Evolutionary conservation across 2,797 vertebrate genomes (phyloP).

Genomic region (Paramormyrops hopkinsi): DNA sequence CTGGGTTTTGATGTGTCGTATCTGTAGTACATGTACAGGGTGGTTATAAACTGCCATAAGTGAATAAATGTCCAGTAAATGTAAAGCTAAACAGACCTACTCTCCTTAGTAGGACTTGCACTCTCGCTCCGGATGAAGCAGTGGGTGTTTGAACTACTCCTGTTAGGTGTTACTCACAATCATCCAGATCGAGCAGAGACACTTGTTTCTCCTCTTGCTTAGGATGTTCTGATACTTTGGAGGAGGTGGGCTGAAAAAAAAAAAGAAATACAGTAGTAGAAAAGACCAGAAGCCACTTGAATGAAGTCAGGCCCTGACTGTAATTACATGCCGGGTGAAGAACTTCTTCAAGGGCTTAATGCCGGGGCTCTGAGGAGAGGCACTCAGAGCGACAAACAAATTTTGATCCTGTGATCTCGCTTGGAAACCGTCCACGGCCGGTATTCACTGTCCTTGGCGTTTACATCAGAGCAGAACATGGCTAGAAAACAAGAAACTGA

Average conservation of each 20-base stretch:
- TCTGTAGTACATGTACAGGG: background rate
- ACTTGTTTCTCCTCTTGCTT: constrained; percentile 65
- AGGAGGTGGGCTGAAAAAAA: constrained; percentile 55
- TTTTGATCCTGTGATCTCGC: background rate
- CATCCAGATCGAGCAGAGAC: constrained; percentile 90
- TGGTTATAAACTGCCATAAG: background rate
- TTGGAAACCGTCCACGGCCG: background rate
- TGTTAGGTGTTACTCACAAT: constrained; percentile 70
- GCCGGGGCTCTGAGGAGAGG: background rate
- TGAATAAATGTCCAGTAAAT: background rate
- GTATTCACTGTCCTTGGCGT: background rate
- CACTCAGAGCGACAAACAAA: background rate
- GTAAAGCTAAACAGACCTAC: background rate
- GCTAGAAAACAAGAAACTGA: background rate
- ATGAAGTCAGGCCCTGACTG: background rate
- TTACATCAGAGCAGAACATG: background rate
- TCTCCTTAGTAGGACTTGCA: background rate
- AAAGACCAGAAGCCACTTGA: background rate
- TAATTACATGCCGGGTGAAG: background rate
- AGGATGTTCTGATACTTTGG: constrained; percentile 60
- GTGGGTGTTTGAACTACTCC: background rate
- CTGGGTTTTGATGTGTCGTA: background rate
- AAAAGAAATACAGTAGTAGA: background rate
- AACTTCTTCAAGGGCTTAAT: background rate
- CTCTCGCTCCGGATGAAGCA: background rate